Evolutionary conservation across 2,888 invertebrate genomes (phyloP), one percentile per base, ranked within the genome.

Genomic region (Galerucella pusilla): DNA sequence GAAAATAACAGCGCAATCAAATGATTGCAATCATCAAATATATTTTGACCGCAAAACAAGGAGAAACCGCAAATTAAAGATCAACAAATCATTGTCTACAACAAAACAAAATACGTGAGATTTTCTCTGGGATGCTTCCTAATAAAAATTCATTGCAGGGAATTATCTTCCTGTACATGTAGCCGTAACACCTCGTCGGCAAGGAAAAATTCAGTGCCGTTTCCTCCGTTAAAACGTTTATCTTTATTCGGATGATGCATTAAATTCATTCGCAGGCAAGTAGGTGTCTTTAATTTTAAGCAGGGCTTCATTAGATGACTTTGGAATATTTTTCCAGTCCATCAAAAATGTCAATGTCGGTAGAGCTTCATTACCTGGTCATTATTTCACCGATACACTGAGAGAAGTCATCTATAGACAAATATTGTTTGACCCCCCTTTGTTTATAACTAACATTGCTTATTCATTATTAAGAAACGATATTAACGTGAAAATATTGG

Each of bases 211-310:
- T 65, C 46, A 45, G 28, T 59, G 66, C 46, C 60, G 66, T 60
- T 54, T 28, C 57, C 25, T 59, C 65, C 72, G 60, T 16, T 49
- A 72, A 60, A 72, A 52, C 72, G 72, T 72, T 72, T 72, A 72
- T 72, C 72, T 72, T 72, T 66, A 72, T 72, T 66, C 72, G 72
- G 72, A 72, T 72, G 72, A 72, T 72, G 72, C 66, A 72, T 72
- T 72, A 66, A 72, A 72, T 72, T 66, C 66, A 72, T 72, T 67
- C 66, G 60, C 60, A 35, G 20, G 72, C 35, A 72, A 72, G 72
- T 72, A 72, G 72, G 16, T 72, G 66, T 66, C 46, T 67, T 72
- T 72, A 59, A 72, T 72, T 72, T 72, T 67, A 49, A 72, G 45
- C 49, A 49, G 57, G 6, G 45, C 9, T 28, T 45, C 66, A 60